Conservation (phyloP, 35 echinoderm and acorn worm species). For the Anneissia japonica region DNA sequence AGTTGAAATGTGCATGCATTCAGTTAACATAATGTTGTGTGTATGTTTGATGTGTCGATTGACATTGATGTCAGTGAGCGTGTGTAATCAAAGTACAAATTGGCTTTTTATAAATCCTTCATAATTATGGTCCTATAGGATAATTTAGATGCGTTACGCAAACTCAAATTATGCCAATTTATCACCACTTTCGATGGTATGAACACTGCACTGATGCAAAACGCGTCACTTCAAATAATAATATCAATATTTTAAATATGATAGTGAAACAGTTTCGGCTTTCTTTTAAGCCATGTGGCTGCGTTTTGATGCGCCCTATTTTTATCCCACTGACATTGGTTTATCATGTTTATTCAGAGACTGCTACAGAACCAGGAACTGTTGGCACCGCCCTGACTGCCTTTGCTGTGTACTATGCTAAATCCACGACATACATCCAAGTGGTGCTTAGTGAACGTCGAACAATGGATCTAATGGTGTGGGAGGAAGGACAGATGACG, state of each 20-base stretch:
- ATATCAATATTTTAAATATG: too few species aligned
- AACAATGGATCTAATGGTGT: slow-evolving; percentile 58
- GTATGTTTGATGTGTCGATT: too few species aligned
- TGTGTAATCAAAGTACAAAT: too few species aligned
- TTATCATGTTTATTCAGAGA: background rate
- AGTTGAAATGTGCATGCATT: too few species aligned
- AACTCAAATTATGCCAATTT: background rate
- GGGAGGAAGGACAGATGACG: background rate
- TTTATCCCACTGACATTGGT: background rate
- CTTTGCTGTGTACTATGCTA: slow-evolving; percentile 13
- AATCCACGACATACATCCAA: slow-evolving; percentile 45
- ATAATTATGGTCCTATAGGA: too few species aligned
- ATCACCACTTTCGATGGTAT: background rate
- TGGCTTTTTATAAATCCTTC: too few species aligned
- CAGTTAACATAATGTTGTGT: too few species aligned
- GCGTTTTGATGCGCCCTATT: background rate
- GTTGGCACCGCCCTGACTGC: slow-evolving; percentile 73
- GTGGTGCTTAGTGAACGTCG: slow-evolving; percentile 69
- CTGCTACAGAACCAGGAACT: slow-evolving; percentile 12
- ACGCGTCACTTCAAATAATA: too few species aligned
- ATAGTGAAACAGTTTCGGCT: background rate
- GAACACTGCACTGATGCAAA: background rate
- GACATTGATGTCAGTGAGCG: too few species aligned
- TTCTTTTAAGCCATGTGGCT: background rate
- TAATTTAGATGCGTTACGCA: too few species aligned